These are phyloP conservation scores for Onchidella celtica DNA, from an alignment of 2,888 invertebrate species.

Conservation along the genomic window DNA sequence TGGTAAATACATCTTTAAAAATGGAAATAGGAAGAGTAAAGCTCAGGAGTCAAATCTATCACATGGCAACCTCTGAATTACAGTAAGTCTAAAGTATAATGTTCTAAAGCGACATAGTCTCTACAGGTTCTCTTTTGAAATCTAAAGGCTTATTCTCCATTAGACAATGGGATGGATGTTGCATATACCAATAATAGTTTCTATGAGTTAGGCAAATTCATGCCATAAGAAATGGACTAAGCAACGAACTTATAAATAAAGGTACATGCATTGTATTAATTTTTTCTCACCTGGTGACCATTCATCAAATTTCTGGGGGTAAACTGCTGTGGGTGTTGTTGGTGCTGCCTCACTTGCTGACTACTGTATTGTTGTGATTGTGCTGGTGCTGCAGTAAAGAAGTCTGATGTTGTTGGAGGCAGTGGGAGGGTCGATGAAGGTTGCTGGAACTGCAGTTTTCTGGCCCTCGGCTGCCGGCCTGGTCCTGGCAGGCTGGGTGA, in stretches of 20 bases:
- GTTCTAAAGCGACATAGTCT: too few species aligned
- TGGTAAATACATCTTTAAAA: not conserved
- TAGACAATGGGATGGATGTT: too few species aligned
- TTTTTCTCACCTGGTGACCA: not conserved
- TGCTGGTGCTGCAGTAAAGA: not conserved
- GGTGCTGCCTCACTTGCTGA: not conserved
- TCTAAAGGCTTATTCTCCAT: too few species aligned
- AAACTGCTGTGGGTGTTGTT: not conserved
- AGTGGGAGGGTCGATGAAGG: not conserved
- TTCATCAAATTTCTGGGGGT: not conserved
- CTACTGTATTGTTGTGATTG: not conserved
- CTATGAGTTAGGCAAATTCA: too few species aligned
- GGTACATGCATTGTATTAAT: not conserved
- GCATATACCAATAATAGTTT: too few species aligned
- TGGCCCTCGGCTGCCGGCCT: conserved; percentile 24
- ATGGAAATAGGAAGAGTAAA: not conserved
- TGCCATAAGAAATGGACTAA: too few species aligned
- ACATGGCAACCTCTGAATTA: too few species aligned
- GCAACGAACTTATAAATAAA: not conserved
- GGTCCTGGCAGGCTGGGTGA: conserved; percentile 47
- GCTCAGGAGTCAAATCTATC: not conserved
- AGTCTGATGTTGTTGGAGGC: not conserved
- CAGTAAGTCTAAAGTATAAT: too few species aligned
- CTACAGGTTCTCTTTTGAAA: too few species aligned
- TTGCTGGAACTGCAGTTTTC: conserved; percentile 28